Base-by-base conservation (phyloP, 2,888 invertebrate species). In the Synanthedon myopaeformis region DNA sequence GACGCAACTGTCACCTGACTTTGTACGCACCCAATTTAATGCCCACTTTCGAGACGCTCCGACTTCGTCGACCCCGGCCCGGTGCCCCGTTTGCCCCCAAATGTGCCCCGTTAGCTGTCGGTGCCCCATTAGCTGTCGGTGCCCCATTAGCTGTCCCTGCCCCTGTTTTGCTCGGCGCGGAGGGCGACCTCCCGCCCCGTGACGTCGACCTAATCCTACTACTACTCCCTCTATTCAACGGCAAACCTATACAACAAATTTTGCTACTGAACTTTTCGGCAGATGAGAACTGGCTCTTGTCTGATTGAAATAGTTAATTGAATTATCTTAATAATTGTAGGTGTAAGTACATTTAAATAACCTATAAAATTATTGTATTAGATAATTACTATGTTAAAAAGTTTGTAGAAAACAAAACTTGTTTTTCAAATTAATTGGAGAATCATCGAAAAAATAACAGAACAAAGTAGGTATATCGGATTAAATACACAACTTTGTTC, bases 221-320 rank as follows among this genome's bases (percentile, higher is more conserved):
- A 84, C 89, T 88, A 78, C 85, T 81, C 62, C 89, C 88, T 79
- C 89, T 90, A 85, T 89, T 90, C 83, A 90, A 91, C 86, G 90
- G 89, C 81, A 90, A 90, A 80, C 90, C 90, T 85, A 91, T 81
- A 84, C 80, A 76, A 83, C 73, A 84, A 81, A 76, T 68, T 67
- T 69, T 72, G 74, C 61, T 70, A 69, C 58, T 67, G 64, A 65
- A 23, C 49, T 51, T 66, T 67, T 61, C 67, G 69, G 67, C 72
- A 71, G 59, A 52, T 64, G 74, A 77, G 76, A 74, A 72, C 59
- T 67, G 72, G 74, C 76, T 78, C 76, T 65, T 19, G 12, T 42
- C 3, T 35, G 10, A 10, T 10, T 35, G 35, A 10, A 35, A 35
- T 1, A 10, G 8, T 35, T 35, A 35, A 8, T 35, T 35, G 10